phyloP scores from a whole-genome alignment of 2,797 vertebrate species.

The Chaunax sp. region DNA sequence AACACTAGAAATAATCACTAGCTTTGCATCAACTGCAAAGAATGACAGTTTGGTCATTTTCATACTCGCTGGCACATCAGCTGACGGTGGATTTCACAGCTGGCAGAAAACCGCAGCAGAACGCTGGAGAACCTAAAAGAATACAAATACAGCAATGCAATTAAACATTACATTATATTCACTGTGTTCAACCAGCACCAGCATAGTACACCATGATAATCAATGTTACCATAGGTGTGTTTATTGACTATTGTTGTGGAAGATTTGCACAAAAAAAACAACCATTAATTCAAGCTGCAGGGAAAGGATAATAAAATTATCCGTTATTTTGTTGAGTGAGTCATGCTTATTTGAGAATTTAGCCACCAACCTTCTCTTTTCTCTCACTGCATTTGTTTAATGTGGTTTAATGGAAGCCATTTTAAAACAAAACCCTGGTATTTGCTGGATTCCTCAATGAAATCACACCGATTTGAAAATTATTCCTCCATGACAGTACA shows the following conservation, averaged over 20 bases:
- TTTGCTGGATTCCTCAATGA: not conserved
- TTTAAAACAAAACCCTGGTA: too few relatives aligned
- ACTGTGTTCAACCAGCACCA: not conserved
- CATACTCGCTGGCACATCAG: slow-evolving; percentile 40
- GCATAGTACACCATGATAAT: not conserved
- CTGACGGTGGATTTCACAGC: slow-evolving; percentile 51
- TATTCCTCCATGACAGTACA: not conserved
- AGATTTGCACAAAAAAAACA: slow-evolving; percentile 5
- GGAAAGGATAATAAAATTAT: slow-evolving; percentile 14
- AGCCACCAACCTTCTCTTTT: not conserved
- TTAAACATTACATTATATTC: slow-evolving; percentile 1
- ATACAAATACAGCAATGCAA: slow-evolving; percentile 10
- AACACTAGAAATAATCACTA: slow-evolving; percentile 14
- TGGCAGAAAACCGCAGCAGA: slow-evolving; percentile 24
- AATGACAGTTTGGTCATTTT: slow-evolving; percentile 30
- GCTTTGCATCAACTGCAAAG: slow-evolving; percentile 18
- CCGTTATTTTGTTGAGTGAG: not conserved
- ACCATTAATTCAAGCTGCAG: not conserved
- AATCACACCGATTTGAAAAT: not conserved
- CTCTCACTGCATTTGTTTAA: slow-evolving; percentile 6
- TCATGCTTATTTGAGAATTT: not conserved
- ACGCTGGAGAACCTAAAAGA: slow-evolving; percentile 10
- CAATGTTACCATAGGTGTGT: not conserved
- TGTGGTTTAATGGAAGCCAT: too few relatives aligned
- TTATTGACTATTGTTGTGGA: not conserved